Base-by-base conservation (phyloP, 2,888 invertebrate species). In the Taenaris catops region DNA sequence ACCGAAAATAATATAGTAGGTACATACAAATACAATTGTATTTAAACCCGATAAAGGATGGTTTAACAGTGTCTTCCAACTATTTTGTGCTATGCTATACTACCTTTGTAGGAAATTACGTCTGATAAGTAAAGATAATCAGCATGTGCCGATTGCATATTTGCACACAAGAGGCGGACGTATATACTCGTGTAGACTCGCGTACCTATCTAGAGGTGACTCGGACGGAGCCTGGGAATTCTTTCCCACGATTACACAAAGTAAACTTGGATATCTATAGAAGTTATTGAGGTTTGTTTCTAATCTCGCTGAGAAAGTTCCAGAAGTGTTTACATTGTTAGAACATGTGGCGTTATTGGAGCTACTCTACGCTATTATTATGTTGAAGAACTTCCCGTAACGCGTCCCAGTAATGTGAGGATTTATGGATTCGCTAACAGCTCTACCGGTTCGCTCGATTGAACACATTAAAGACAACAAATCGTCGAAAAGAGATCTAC, bases 251-350 rank as follows among this genome's bases (percentile, higher is more conserved):
- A 31, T 25, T 17, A 12, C 21, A 42, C 38, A 32, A 34, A 25
- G 27, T 31, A 26, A 32, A 26, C 24, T 28, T 25, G 19, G 31
- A 32, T 39, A 34, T 38, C 16, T 38, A 34, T 26, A 42, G 34
- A 23, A 34, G 33, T 35, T 38, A 38, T 32, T 27, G 41, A 42
- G 24, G 38, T 34, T 42, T 35, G 38, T 34, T 41, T 42, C 41
- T 42, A 38, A 31, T 38, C 41, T 34, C 25, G 41, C 38, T 38
- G 31, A 42, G 41, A 42, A 42, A 42, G 41, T 42, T 38, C 41
- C 34, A 42, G 41, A 42, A 42, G 34, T 38, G 41, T 38, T 42
- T 42, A 42, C 38, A 42, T 42, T 42, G 41, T 42, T 27, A 8
- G 38, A 34, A 35, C 41, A 42, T 42, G 38, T 42, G 41, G 41